A percentile compares a stretch with the other conserved stretches of the same genome.
Evolutionary conservation across 2,113 vertebrate species (phyloP).

Genomic region (Rhinichthys klamathensis): DNA sequence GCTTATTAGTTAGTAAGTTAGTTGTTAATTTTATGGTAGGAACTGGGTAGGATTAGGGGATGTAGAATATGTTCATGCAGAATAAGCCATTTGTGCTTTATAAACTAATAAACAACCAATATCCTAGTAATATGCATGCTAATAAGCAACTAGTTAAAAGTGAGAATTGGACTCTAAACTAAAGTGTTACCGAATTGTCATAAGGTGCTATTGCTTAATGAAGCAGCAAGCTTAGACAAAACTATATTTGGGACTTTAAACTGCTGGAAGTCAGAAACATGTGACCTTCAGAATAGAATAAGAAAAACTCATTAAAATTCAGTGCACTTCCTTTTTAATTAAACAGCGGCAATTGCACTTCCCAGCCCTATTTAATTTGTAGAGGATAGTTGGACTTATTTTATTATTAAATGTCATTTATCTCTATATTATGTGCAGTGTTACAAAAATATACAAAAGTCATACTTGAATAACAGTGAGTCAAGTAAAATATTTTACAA

Average conservation of each 20-base stretch:
- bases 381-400: constrained; percentile 4
- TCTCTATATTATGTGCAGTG: not conserved
- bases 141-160: too few relatives aligned
- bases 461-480: not conserved
- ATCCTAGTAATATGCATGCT: too few relatives aligned
- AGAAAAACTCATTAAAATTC: not conserved
- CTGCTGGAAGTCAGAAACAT: not conserved
- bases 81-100: too few relatives aligned
- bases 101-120: too few relatives aligned
- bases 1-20: too few relatives aligned
- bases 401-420: not conserved
- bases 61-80: too few relatives aligned
- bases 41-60: too few relatives aligned
- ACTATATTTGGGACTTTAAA: constrained; percentile 17
- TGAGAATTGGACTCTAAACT: too few relatives aligned
- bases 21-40: too few relatives aligned
- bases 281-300: not conserved
- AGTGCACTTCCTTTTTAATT: constrained; percentile 18
- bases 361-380: not conserved
- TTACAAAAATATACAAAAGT: not conserved
- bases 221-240: not conserved
- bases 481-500: not conserved
- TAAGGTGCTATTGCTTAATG: not conserved
- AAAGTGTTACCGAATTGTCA: not conserved
- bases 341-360: not conserved